Evolutionary conservation across 2,113 vertebrate genomes (phyloP).

Genomic region (Numenius arquata): DNA sequence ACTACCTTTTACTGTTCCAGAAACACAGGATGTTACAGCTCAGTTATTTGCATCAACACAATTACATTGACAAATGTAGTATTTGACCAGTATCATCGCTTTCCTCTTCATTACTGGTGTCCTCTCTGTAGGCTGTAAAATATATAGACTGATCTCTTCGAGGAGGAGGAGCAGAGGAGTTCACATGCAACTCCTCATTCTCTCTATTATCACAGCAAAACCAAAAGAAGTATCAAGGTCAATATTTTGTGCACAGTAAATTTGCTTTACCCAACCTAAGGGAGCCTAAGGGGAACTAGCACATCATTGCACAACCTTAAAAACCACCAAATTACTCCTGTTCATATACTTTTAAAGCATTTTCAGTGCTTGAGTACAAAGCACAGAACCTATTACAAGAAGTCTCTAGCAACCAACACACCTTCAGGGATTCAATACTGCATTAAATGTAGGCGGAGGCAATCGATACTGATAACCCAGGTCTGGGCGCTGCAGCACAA

Average conservation of each 20-base stretch:
- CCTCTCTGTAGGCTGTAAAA: not conserved
- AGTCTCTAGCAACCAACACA: not conserved
- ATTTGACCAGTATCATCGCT: not conserved
- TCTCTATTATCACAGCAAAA: constrained; percentile 6
- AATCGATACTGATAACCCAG: not conserved
- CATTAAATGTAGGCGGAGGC: not conserved
- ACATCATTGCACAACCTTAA: constrained; percentile 49
- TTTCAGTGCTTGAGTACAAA: not conserved
- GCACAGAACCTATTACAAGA: not conserved
- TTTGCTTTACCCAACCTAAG: constrained; percentile 17
- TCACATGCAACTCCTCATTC: not conserved
- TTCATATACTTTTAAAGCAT: constrained; percentile 46
- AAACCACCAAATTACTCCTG: constrained; percentile 17
- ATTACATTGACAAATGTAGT: constrained; percentile 1
- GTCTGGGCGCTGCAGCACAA: not conserved
- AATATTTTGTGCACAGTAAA: not conserved
- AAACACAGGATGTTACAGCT: not conserved
- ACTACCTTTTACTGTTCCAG: not conserved
- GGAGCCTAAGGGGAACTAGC: constrained; percentile 24
- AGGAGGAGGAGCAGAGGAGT: not conserved
- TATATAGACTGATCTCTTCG: not conserved
- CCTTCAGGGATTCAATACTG: not conserved
- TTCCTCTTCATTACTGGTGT: not conserved
- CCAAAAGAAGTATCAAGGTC: constrained; percentile 11
- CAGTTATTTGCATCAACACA: constrained; percentile 5